These are phyloP conservation scores for Bettongia penicillata DNA, from an alignment of 2,113 vertebrate species.

Conservation along the genomic window DNA sequence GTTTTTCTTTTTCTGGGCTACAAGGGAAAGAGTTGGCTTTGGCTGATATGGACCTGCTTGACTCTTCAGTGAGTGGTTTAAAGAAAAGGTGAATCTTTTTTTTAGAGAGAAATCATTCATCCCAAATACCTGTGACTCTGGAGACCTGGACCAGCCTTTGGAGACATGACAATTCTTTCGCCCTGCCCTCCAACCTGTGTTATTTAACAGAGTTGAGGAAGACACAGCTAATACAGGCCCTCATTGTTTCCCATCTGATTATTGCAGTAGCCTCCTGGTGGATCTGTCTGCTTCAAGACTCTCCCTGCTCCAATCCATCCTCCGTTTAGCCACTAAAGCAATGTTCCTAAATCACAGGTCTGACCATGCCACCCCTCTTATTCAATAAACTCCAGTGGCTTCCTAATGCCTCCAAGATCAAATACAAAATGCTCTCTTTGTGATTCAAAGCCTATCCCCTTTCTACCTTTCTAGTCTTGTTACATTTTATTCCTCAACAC, in stretches of 20 bases:
- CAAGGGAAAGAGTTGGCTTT: slow-evolving; percentile 24
- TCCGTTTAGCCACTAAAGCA: not conserved
- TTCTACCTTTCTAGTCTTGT: not conserved
- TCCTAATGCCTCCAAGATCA: not conserved
- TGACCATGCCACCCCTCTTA: not conserved
- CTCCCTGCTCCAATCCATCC: not conserved
- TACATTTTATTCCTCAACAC: not conserved
- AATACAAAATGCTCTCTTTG: not conserved
- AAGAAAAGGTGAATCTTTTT: not conserved
- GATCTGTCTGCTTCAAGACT: not conserved
- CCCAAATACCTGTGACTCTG: not conserved
- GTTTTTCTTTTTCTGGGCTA: slow-evolving; percentile 16
- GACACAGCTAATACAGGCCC: not conserved
- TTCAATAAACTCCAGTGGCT: not conserved
- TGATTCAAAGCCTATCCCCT: not conserved
- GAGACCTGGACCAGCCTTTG: not conserved
- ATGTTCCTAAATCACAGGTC: not conserved
- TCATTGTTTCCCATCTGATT: not conserved
- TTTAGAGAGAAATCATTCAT: not conserved
- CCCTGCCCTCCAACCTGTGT: not conserved
- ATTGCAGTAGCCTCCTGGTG: not conserved
- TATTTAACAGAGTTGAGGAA: not conserved
- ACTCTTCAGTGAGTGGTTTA: not conserved
- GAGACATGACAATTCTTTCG: not conserved
- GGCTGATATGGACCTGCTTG: slow-evolving; percentile 28